Conservation (phyloP, 2,797 vertebrate genomes). For the Rallus crepitans region DNA sequence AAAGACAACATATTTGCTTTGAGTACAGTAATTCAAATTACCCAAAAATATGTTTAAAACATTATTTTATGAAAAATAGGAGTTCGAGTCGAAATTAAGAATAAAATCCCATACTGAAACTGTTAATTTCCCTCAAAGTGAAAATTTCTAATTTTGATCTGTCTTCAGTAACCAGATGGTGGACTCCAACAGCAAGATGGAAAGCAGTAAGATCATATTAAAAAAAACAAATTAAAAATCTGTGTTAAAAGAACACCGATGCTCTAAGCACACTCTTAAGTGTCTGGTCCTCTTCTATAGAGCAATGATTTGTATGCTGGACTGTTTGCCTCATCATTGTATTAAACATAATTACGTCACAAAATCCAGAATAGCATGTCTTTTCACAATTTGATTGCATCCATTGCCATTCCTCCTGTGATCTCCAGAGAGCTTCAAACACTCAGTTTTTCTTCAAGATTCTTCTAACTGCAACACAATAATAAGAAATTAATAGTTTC, state of each 20-base stretch:
- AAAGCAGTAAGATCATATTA: background rate
- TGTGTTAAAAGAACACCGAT: background rate
- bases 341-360: background rate
- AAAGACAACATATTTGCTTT: background rate
- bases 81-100: background rate
- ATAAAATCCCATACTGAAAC: background rate
- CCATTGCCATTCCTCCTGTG: background rate
- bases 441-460: background rate
- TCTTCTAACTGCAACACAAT: background rate
- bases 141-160: background rate
- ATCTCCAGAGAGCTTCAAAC: background rate
- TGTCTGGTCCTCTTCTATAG: background rate
- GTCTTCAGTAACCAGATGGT: background rate
- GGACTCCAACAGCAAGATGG: background rate
- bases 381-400: background rate
- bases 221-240: too few relatives aligned
- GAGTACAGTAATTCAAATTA: background rate
- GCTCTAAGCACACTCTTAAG: background rate
- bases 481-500: background rate
- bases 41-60: background rate
- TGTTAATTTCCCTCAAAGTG: fast-evolving
- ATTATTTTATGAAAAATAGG: background rate
- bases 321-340: background rate
- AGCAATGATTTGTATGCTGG: background rate
- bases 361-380: background rate